A percentile compares a stretch with the other conserved stretches of the same genome.
Evolutionary conservation across 2,797 vertebrate species (phyloP).

Genomic region (Pachyuromys duprasi): DNA sequence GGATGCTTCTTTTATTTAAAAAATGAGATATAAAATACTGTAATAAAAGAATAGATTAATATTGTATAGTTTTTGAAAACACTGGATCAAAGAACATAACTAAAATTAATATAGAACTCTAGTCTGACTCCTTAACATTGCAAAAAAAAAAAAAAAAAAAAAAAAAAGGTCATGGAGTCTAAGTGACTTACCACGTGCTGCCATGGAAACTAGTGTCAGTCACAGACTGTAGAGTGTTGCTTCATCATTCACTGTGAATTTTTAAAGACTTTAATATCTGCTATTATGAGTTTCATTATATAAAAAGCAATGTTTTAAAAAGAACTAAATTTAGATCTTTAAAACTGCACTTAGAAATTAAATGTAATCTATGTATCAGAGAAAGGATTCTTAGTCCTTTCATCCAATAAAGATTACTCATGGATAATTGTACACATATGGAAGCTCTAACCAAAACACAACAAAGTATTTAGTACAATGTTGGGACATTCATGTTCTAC

Average conservation of each 20-base stretch:
- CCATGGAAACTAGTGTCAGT: not conserved
- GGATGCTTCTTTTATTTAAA: not conserved
- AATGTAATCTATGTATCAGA: not conserved
- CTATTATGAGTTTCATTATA: not conserved
- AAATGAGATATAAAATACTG: not conserved
- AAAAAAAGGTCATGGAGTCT: conserved; percentile 1
- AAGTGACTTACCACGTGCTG: not conserved
- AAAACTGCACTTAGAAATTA: not conserved
- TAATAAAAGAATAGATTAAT: not conserved
- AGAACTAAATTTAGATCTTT: conserved; percentile 8
- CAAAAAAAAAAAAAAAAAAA: conserved; percentile 6
- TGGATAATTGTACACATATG: not conserved
- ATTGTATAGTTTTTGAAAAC: not conserved
- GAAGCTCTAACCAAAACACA: not conserved
- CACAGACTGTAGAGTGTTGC: not conserved
- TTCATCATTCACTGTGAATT: not conserved
- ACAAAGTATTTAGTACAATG: not conserved
- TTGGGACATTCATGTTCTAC: not conserved
- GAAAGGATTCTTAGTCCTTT: not conserved
- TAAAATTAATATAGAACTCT: not conserved
- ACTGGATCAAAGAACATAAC: not conserved
- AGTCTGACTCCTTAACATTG: not conserved
- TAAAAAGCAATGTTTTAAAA: conserved; percentile 8
- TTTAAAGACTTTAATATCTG: not conserved
- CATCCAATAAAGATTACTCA: not conserved